phyloP scores from a whole-genome alignment of 2,797 vertebrate species.

The Phrynocephalus guinanensis region DNA sequence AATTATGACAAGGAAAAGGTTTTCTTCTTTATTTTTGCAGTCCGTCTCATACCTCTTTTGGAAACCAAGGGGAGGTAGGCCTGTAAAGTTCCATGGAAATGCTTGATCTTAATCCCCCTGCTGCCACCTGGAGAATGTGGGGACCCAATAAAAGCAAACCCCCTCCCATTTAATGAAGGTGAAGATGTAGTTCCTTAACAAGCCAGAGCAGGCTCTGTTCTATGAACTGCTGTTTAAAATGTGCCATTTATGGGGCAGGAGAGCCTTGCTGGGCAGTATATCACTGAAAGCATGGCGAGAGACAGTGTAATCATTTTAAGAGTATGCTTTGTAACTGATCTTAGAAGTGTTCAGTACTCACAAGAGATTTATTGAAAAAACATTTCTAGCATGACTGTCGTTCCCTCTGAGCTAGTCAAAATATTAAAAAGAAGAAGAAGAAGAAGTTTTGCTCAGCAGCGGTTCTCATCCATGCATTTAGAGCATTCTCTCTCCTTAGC shows the following conservation, averaged over 20 bases:
- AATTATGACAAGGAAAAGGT: slow-evolving; percentile 12
- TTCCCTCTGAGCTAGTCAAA: slow-evolving; percentile 67
- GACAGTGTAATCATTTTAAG: slow-evolving; percentile 72
- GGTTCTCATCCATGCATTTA: slow-evolving; percentile 72
- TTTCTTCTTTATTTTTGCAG: slow-evolving; percentile 45
- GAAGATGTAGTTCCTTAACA: slow-evolving; percentile 66
- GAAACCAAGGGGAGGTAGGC: slow-evolving; percentile 43
- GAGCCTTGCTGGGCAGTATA: slow-evolving; percentile 68
- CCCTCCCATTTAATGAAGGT: slow-evolving; percentile 60
- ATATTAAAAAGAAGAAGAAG: slow-evolving; percentile 59
- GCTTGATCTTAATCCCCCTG: background rate
- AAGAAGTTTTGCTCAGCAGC: slow-evolving; percentile 66
- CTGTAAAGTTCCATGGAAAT: slow-evolving; percentile 16
- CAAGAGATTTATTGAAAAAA: slow-evolving; percentile 74
- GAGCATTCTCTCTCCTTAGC: slow-evolving; percentile 68
- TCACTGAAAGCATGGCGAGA: slow-evolving; percentile 70
- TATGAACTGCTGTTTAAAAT: slow-evolving; percentile 63
- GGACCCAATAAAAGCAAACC: slow-evolving; percentile 53
- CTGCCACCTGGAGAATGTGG: slow-evolving; percentile 46
- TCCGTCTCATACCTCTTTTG: slow-evolving; percentile 45
- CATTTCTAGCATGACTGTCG: slow-evolving; percentile 64
- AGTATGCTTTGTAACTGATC: slow-evolving; percentile 70
- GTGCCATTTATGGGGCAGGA: slow-evolving; percentile 71
- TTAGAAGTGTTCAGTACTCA: slow-evolving; percentile 59
- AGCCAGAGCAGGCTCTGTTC: slow-evolving; percentile 63